Evolutionary conservation across 2,797 vertebrate genomes (phyloP).

Genomic region (Neomorphus geoffroyi): DNA sequence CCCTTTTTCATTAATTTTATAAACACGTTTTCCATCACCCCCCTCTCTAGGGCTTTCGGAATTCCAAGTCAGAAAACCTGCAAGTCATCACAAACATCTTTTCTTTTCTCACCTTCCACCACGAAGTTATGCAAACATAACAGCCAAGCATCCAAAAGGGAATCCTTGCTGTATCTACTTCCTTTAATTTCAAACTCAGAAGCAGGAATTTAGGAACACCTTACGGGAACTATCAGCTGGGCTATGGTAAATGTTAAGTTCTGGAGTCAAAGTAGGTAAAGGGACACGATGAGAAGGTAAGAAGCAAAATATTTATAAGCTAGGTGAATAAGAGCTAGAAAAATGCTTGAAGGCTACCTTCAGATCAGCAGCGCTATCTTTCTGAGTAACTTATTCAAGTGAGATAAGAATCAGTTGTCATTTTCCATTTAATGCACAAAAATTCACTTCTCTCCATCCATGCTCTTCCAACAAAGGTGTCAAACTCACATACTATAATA

Average conservation of each 20-base stretch:
- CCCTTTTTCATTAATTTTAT: neutral
- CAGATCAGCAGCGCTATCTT: neutral
- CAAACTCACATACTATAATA: fast-evolving
- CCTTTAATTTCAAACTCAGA: neutral
- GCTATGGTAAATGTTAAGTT: neutral
- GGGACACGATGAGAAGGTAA: fast-evolving
- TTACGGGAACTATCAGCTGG: neutral
- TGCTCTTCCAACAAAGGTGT: neutral
- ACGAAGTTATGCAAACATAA: fast-evolving
- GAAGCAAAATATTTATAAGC: neutral
- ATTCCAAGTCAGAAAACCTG: neutral
- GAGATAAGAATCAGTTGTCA: neutral
- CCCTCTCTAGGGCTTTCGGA: neutral
- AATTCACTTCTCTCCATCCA: neutral
- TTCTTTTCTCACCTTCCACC: neutral
- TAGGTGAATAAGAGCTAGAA: neutral
- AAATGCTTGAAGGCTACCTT: neutral
- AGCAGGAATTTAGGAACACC: neutral
- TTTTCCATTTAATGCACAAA: neutral
- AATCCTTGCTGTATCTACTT: neutral
- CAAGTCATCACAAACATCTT: neutral
- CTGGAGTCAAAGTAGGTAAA: neutral
- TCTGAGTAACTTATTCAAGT: neutral
- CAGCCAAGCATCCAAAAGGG: neutral
- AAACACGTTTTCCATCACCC: neutral